A percentile compares a stretch with the other conserved stretches of the same genome.
Evolutionary conservation across 2,113 vertebrate species (phyloP).

Genomic region (Oncorhynchus keta): DNA sequence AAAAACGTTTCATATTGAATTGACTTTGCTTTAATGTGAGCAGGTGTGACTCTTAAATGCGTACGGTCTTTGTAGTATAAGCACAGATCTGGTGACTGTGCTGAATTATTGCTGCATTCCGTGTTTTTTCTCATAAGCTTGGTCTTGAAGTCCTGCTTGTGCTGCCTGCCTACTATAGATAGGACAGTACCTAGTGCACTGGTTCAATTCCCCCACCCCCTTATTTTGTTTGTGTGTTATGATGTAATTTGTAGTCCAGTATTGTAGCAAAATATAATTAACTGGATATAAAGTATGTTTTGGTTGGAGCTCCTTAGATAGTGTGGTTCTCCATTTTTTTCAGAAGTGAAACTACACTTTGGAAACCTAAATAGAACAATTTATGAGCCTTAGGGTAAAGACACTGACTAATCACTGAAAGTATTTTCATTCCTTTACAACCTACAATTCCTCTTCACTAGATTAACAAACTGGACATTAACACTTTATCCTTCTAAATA

Average conservation of each 20-base stretch:
- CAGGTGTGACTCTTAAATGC: conserved; percentile 51
- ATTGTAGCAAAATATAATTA: conserved; percentile 66
- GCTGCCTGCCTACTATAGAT: conserved; percentile 59
- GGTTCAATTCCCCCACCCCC: conserved; percentile 55
- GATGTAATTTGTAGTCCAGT: conserved; percentile 46
- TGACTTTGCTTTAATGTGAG: conserved; percentile 62
- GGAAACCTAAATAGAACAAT: conserved; percentile 18
- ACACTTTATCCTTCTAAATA: conserved; percentile 44
- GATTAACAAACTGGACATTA: conserved; percentile 66
- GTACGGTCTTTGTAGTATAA: conserved; percentile 59
- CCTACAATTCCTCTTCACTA: conserved; percentile 48
- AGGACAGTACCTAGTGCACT: conserved; percentile 66
- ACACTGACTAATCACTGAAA: conserved; percentile 54
- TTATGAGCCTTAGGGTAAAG: conserved; percentile 31
- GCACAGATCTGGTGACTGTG: conserved; percentile 32
- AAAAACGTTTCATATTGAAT: conserved; percentile 47
- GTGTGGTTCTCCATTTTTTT: conserved; percentile 34
- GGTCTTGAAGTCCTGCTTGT: conserved; percentile 59
- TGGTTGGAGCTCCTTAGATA: conserved; percentile 52
- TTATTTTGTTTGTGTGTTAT: conserved; percentile 55
- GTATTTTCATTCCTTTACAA: conserved; percentile 58
- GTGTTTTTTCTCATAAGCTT: conserved; percentile 61
- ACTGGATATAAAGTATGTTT: conserved; percentile 39
- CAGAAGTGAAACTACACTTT: conserved; percentile 43
- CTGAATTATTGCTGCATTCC: conserved; percentile 24